Percentiles rank a stretch among this genome's conserved stretches.
Evolutionary conservation across 2,888 invertebrate species (phyloP).

Genomic region (Zaprionus lineosus): DNA sequence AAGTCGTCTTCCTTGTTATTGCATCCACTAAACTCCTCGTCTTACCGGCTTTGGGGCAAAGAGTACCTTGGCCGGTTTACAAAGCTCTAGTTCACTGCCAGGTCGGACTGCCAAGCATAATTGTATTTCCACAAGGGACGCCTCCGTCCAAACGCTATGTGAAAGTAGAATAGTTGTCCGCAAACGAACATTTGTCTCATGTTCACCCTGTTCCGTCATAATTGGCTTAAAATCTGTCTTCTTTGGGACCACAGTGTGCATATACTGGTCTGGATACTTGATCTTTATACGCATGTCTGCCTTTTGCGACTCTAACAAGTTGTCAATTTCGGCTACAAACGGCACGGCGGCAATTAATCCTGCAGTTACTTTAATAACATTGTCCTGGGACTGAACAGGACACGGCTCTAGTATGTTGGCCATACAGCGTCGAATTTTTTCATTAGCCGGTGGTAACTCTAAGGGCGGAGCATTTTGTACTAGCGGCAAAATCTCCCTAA

Average conservation of each 20-base stretch:
- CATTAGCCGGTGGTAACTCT: constrained; percentile 87
- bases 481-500: constrained; percentile 90
- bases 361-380: constrained; percentile 94
- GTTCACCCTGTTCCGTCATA: constrained; percentile 85
- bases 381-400: constrained; percentile 89
- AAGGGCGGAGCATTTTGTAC: constrained; percentile 88
- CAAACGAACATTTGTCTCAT: constrained; percentile 85
- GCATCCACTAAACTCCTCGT: constrained; percentile 86
- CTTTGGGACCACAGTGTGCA: constrained; percentile 91
- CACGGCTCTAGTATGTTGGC: constrained; percentile 93
- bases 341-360: constrained; percentile 94
- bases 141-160: constrained; percentile 93
- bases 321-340: constrained; percentile 92
- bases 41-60: constrained; percentile 95
- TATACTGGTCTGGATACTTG: constrained; percentile 95
- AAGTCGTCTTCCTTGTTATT: background rate
- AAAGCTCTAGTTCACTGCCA: constrained; percentile 88
- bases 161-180: constrained; percentile 94
- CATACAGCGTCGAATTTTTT: constrained; percentile 89
- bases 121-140: constrained; percentile 93
- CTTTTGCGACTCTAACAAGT: constrained; percentile 88
- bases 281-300: constrained; percentile 91
- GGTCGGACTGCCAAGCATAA: constrained; percentile 87
- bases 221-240: constrained; percentile 89
- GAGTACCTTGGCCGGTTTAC: constrained; percentile 92